phyloP scores from a whole-genome alignment of 2,888 invertebrate genomes.

The Scaptomyza caliginosa region DNA sequence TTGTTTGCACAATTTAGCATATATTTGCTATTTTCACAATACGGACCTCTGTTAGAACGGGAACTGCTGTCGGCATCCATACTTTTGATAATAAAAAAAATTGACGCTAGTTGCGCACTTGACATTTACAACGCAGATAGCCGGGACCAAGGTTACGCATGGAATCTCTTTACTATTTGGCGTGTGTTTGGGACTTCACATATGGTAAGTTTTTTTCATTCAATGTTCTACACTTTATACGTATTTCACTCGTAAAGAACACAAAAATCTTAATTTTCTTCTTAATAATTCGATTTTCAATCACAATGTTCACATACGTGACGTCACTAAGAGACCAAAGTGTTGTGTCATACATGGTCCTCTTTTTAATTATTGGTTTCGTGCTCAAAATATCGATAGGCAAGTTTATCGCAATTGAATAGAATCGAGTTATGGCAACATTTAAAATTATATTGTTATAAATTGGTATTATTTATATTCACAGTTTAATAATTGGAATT shows the following conservation, averaged over 20 bases:
- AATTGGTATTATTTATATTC: background rate
- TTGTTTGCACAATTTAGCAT: constrained; percentile 35
- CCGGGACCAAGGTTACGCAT: constrained; percentile 24
- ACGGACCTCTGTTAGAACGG: constrained; percentile 53
- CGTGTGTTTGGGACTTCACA: constrained; percentile 28
- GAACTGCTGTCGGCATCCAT: constrained; percentile 69
- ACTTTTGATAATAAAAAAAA: constrained; percentile 1
- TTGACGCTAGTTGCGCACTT: constrained; percentile 11
- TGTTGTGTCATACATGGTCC: background rate
- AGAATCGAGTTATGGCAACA: background rate
- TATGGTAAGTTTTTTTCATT: background rate
- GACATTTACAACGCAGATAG: constrained; percentile 1
- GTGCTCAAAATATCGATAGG: constrained; percentile 9
- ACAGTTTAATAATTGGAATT: background rate
- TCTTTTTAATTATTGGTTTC: background rate
- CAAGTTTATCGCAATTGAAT: background rate
- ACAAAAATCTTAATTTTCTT: background rate
- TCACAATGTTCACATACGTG: background rate
- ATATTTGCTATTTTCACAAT: constrained; percentile 25
- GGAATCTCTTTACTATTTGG: background rate
- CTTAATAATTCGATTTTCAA: background rate
- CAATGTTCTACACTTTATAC: background rate
- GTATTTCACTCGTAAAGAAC: background rate
- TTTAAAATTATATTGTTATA: constrained; percentile 2
- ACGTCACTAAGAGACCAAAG: background rate